phyloP scores from a whole-genome alignment of 2,888 invertebrate species.

The Dinocampus coccinellae region DNA sequence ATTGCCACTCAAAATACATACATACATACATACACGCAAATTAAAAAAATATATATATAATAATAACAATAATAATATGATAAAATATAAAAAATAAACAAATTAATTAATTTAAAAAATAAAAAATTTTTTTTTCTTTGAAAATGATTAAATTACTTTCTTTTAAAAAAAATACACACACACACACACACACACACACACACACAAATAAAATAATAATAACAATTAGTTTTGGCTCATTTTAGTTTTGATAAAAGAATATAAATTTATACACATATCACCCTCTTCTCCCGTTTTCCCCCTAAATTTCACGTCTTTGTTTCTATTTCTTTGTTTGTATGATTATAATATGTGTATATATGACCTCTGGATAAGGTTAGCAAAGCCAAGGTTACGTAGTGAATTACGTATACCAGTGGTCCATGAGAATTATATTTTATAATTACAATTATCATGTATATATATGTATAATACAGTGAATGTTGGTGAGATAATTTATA shows the following conservation, averaged over 20 bases:
- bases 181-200: no score
- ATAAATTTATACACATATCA: background rate
- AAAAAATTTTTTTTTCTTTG: no score
- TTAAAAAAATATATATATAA: background rate
- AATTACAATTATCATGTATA: constrained; percentile 16
- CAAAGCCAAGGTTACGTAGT: constrained; percentile 30
- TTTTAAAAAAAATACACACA: background rate
- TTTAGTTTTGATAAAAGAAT: background rate
- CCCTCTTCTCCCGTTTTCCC: no score
- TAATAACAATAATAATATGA: no score
- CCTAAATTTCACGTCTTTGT: no score
- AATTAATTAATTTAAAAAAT: no score
- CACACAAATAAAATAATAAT: no score
- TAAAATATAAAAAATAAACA: no score
- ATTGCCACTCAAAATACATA: background rate
- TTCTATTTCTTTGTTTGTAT: background rate
- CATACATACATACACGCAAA: no score
- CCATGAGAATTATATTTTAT: constrained; percentile 30
- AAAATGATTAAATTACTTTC: background rate
- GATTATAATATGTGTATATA: background rate
- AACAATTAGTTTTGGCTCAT: background rate
- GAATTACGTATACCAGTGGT: constrained; percentile 22
- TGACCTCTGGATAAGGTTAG: constrained; percentile 15
- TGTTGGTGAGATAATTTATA: background rate
- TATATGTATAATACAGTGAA: background rate